phyloP scores from a whole-genome alignment of 2,113 vertebrate genomes.

The Pteronura brasiliensis region DNA sequence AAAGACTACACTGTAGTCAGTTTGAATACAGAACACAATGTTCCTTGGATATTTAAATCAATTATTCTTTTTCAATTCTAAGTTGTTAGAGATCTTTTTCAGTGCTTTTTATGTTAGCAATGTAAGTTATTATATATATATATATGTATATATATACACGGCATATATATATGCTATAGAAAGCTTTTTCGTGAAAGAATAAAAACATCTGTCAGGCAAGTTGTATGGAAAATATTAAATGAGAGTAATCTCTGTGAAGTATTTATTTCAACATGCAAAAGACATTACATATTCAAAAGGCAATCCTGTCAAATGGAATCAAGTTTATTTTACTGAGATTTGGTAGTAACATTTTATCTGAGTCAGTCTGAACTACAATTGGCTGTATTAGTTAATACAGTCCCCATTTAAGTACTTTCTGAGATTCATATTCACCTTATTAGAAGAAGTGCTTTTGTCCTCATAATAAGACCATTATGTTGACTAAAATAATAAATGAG shows the following conservation, averaged over 20 bases:
- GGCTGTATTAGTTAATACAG: not conserved
- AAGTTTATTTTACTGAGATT: not conserved
- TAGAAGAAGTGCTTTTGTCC: conserved; percentile 41
- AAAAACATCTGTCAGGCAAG: not conserved
- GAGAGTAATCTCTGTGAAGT: not conserved
- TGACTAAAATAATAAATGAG: conserved; percentile 67
- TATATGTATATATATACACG: too few relatives aligned
- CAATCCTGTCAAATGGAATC: not conserved
- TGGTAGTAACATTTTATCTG: not conserved
- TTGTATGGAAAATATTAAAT: not conserved
- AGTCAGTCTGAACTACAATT: not conserved
- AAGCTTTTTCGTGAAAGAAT: not conserved
- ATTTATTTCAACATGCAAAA: not conserved
- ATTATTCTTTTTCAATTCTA: not conserved
- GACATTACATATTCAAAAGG: not conserved
- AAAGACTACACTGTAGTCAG: not conserved
- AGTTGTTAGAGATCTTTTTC: not conserved
- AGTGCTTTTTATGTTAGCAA: not conserved
- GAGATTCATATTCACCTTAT: conserved; percentile 41
- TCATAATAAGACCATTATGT: conserved; percentile 58
- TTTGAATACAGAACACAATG: not conserved
- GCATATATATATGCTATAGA: not conserved
- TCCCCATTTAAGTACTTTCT: not conserved
- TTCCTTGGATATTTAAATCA: not conserved
- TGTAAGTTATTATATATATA: not conserved